These are phyloP conservation scores for Megaceryle alcyon DNA, from an alignment of 2,797 vertebrate species.

Conservation along the genomic window DNA sequence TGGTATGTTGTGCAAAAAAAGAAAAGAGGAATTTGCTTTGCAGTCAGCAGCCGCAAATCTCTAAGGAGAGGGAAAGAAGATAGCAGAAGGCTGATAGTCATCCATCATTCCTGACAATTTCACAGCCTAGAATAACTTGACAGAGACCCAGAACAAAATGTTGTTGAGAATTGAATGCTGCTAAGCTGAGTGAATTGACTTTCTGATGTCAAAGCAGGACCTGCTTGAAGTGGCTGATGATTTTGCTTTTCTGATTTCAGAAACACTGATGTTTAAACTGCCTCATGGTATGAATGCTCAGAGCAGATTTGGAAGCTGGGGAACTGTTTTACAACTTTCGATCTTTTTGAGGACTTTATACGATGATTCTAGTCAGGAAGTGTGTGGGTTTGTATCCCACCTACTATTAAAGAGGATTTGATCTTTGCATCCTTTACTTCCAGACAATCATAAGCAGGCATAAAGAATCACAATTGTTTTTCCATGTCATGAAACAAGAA, in stretches of 20 bases:
- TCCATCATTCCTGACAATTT: slow-evolving; percentile 96
- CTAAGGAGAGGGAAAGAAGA: slow-evolving; percentile 90
- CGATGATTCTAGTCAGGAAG: neutral
- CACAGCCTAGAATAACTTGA: slow-evolving; percentile 91
- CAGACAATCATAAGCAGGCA: neutral
- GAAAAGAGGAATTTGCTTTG: slow-evolving; percentile 84
- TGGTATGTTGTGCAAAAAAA: slow-evolving; percentile 71
- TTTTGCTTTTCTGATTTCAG: slow-evolving; percentile 48
- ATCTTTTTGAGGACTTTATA: neutral
- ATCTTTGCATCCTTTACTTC: neutral
- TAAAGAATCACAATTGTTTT: neutral
- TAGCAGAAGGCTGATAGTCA: slow-evolving; percentile 96
- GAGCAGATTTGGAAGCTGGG: neutral
- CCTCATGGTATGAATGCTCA: neutral
- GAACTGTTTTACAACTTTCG: slow-evolving; percentile 1
- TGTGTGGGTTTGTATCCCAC: neutral
- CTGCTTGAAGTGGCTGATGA: slow-evolving; percentile 71
- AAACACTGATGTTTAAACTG: slow-evolving; percentile 20
- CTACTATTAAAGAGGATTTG: neutral
- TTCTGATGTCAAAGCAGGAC: slow-evolving; percentile 85
- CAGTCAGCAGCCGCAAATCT: slow-evolving; percentile 92
- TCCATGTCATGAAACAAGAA: neutral
- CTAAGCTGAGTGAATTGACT: slow-evolving; percentile 90
- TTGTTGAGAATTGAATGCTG: slow-evolving; percentile 87
- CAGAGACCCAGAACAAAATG: slow-evolving; percentile 81